These are phyloP conservation scores for Dinoponera quadriceps DNA, from an alignment of 1,140 invertebrate genomes.

Conservation along the genomic window DNA sequence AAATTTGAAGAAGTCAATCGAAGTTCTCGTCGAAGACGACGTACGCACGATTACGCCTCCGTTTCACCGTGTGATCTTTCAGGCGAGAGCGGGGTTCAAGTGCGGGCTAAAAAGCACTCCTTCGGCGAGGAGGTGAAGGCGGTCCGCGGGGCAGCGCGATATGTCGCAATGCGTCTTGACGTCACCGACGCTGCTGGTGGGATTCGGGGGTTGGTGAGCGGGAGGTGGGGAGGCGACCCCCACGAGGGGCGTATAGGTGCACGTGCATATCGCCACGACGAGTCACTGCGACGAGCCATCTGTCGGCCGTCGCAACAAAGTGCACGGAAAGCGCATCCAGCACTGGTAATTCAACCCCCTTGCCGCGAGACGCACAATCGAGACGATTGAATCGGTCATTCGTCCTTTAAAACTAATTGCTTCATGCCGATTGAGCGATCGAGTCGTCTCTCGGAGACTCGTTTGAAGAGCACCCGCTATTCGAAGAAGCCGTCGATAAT, in stretches of 20 bases:
- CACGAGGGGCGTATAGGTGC: slow-evolving; percentile 63
- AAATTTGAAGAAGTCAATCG: slow-evolving; percentile 2
- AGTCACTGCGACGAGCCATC: slow-evolving; percentile 72
- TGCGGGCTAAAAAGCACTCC: slow-evolving; percentile 48
- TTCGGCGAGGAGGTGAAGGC: slow-evolving; percentile 16
- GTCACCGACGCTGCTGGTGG: slow-evolving; percentile 80
- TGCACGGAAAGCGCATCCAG: slow-evolving; percentile 17
- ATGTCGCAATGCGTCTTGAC: slow-evolving; percentile 85
- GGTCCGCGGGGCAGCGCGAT: slow-evolving; percentile 73
- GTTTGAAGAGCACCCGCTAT: background rate
- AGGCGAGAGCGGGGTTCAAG: slow-evolving; percentile 13
- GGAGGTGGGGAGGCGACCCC: slow-evolving; percentile 52
- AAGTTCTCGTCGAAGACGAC: background rate
- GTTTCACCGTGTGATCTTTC: slow-evolving; percentile 11
- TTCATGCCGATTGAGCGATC: background rate
- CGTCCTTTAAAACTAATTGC: background rate
- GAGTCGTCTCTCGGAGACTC: background rate
- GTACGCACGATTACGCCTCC: background rate
- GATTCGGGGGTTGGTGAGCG: slow-evolving; percentile 66
- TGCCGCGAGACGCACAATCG: background rate
- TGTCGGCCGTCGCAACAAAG: slow-evolving; percentile 57
- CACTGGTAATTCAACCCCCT: slow-evolving; percentile 62
- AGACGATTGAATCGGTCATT: slow-evolving; percentile 23
- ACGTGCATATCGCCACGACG: slow-evolving; percentile 65
- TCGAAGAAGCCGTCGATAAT: background rate